phyloP scores from a whole-genome alignment of 2,113 vertebrate species.

The Platysteira castanea region DNA sequence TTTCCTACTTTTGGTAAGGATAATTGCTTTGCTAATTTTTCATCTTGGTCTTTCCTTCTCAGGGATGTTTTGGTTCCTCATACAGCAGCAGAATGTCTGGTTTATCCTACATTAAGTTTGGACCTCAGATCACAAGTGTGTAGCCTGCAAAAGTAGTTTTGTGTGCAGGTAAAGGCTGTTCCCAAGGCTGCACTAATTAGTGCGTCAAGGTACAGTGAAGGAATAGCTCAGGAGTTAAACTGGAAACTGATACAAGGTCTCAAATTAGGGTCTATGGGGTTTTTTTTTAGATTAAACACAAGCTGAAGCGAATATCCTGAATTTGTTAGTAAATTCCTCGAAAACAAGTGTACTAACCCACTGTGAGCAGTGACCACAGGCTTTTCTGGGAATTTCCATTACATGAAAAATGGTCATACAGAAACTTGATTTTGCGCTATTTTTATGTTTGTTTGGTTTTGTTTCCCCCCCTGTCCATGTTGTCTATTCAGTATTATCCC shows the following conservation, averaged over 20 bases:
- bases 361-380: background rate
- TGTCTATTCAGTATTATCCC: background rate
- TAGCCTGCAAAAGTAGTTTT: background rate
- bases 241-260: background rate
- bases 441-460: background rate
- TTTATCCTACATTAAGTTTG: background rate
- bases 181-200: background rate
- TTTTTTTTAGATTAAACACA: background rate
- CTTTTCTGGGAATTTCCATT: background rate
- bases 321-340: background rate
- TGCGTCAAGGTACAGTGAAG: background rate
- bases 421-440: background rate
- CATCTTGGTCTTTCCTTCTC: background rate
- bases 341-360: background rate
- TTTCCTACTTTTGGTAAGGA: background rate
- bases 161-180: background rate
- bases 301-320: background rate
- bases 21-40: background rate
- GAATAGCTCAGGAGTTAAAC: background rate
- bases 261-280: background rate
- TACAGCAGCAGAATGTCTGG: background rate
- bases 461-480: background rate
- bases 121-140: background rate
- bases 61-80: background rate
- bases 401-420: background rate